Percentiles rank a stretch among this genome's conserved stretches.
phyloP scores from a whole-genome alignment of 2,888 invertebrate species.

The Melipona bicolor region DNA sequence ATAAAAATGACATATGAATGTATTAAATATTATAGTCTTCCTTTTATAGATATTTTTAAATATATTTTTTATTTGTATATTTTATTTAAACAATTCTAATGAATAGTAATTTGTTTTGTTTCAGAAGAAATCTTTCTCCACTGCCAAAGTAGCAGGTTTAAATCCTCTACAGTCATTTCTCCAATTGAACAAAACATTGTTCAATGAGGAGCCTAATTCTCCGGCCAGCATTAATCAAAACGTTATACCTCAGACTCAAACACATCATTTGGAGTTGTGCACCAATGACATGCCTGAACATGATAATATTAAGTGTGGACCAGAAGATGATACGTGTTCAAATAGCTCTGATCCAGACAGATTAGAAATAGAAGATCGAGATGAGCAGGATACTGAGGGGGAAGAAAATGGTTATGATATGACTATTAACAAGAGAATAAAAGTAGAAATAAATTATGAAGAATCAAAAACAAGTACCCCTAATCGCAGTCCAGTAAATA shows the following conservation, averaged over 20 bases:
- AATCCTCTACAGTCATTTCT: constrained; percentile 81
- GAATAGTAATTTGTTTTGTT: constrained; percentile 39
- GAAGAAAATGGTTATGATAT: constrained; percentile 81
- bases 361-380: constrained; percentile 88
- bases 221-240: constrained; percentile 83
- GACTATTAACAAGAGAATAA: constrained; percentile 78
- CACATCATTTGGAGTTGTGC: constrained; percentile 78
- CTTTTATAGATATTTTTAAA: background rate
- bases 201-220: constrained; percentile 81
- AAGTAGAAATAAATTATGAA: constrained; percentile 75
- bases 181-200: constrained; percentile 81
- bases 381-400: constrained; percentile 79
- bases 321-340: constrained; percentile 88
- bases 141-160: constrained; percentile 82
- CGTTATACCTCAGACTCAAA: constrained; percentile 80
- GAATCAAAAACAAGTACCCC: constrained; percentile 77
- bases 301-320: constrained; percentile 83
- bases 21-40: background rate
- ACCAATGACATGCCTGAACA: constrained; percentile 72
- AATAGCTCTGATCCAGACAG: constrained; percentile 91
- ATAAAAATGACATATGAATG: background rate
- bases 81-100: background rate
- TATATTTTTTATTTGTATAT: background rate
- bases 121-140: constrained; percentile 82
- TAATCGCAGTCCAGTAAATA: constrained; percentile 80